Percentiles rank a stretch among this genome's conserved stretches.
phyloP scores from a whole-genome alignment of 2,888 invertebrate genomes.

The Polydrusus cervinus region DNA sequence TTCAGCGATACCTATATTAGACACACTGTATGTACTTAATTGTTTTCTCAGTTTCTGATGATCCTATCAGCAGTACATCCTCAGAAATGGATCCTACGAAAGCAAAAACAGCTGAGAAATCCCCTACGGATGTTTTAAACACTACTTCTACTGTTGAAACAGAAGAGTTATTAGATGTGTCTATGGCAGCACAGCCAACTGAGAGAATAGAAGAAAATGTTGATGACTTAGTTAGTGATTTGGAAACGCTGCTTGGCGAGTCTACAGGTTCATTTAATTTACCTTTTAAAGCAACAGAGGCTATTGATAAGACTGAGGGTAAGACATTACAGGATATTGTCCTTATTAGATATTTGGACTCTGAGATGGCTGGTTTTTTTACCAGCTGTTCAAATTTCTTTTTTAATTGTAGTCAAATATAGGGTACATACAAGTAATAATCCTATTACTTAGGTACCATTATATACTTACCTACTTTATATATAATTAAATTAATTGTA shows the following conservation, averaged over 20 bases:
- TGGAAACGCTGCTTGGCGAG: constrained; percentile 68
- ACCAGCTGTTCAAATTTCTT: neutral
- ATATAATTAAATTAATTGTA: too few species aligned
- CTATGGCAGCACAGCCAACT: constrained; percentile 61
- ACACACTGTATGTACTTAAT: neutral
- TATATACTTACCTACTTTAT: too few species aligned
- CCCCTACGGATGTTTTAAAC: constrained; percentile 20
- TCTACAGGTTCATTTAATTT: constrained; percentile 60
- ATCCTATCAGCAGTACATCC: constrained; percentile 69
- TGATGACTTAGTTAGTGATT: constrained; percentile 70
- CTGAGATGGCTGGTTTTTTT: neutral
- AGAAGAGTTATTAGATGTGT: constrained; percentile 63
- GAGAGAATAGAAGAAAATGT: constrained; percentile 69
- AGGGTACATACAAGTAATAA: too few species aligned
- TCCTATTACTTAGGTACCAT: too few species aligned
- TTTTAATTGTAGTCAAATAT: too few species aligned
- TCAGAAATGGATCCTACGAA: constrained; percentile 61
- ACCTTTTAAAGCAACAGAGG: constrained; percentile 38
- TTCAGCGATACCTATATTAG: too few species aligned
- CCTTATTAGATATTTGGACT: too few species aligned
- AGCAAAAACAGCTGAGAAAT: constrained; percentile 41
- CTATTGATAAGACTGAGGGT: constrained; percentile 35
- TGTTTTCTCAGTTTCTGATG: constrained; percentile 62
- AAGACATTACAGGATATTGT: constrained; percentile 4
- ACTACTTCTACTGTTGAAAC: constrained; percentile 54